phyloP scores from a whole-genome alignment of 1,140 invertebrate genomes.

The Colletes latitarsis region DNA sequence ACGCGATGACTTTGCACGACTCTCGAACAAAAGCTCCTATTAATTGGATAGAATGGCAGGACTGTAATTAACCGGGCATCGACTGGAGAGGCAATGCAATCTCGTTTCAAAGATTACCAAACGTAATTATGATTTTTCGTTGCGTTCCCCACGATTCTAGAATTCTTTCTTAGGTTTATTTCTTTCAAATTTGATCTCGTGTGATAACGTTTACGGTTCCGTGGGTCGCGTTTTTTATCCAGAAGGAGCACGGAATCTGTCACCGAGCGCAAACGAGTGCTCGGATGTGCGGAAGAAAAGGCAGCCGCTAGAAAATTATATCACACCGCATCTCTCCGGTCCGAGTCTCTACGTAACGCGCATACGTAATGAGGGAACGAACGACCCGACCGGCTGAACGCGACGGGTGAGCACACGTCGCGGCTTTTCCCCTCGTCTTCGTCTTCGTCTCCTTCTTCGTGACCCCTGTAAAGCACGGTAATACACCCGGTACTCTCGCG shows the following conservation, averaged over 20 bases:
- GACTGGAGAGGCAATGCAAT: no score
- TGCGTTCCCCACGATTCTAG: no score
- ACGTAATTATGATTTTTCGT: no score
- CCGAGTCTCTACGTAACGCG: conserved; percentile 64
- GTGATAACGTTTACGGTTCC: no score
- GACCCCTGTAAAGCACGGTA: conserved; percentile 29
- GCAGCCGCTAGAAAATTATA: conserved; percentile 68
- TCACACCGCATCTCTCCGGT: conserved; percentile 68
- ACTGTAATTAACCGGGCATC: no score
- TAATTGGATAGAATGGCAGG: no score
- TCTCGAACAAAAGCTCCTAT: no score
- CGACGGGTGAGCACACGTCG: conserved; percentile 24
- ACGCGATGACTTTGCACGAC: no score
- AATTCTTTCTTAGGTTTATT: no score
- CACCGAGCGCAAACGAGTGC: neutral
- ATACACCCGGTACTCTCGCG: neutral
- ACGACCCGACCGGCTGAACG: conserved; percentile 34
- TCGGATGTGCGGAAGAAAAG: conserved; percentile 46
- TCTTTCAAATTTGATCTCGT: no score
- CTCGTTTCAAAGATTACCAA: no score
- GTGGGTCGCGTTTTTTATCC: no score
- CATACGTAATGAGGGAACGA: conserved; percentile 73
- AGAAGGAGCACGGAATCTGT: neutral
- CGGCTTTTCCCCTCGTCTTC: conserved; percentile 12
- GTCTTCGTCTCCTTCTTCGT: neutral